Base-by-base conservation (phyloP, 37 sponge, comb jelly and placozoan genomes). In the Ianthella basta region DNA sequence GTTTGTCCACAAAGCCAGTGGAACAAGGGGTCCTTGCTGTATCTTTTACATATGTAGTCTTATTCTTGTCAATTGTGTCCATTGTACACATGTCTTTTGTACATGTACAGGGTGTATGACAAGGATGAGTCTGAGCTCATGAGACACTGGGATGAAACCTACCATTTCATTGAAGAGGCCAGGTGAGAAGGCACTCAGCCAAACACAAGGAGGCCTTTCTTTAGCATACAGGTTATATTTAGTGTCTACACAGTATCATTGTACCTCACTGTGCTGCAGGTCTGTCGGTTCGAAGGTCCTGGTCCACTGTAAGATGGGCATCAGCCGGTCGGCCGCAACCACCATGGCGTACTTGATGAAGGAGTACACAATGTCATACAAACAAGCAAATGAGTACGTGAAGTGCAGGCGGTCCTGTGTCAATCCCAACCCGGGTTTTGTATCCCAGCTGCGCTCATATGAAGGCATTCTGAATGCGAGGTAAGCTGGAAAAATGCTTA, bases 311-410 rank as follows among this genome's bases (percentile, higher is more conserved):
- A 97, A 89, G 88, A 96, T 94, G 94, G 99, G 99, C 16, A 89
- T 98, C 81, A 94, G 95, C 72, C 85, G 99, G 83, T 98, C 99
- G 64, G 97, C 99, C 36, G 94, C 99, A 24, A 97, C 97, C 25
- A 97, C 94, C 65, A 94, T 92, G 23, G 99, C 99, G 10, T 98
- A 86, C 82, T 60, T 87, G n/a, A 98, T 98, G 99, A 98, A 98
- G 89, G 97, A 96, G 84, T 90, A 96, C 72, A 50, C 88, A 29
- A 86, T 94, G 91, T 54, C 88, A 16, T 84, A 95, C 27, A 80
- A 87, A 16, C 91, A 88, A 0, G 97, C 97, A 35, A 64, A 80
- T 33, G 64, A 74, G 5, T 82, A 81, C 82, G 99, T 98, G 33
- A 96, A 92, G 89, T 61, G 59, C 10, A 64, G 68, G 12, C 85